phyloP scores from a whole-genome alignment of 2,113 vertebrate species.

The Varanus salvator region DNA sequence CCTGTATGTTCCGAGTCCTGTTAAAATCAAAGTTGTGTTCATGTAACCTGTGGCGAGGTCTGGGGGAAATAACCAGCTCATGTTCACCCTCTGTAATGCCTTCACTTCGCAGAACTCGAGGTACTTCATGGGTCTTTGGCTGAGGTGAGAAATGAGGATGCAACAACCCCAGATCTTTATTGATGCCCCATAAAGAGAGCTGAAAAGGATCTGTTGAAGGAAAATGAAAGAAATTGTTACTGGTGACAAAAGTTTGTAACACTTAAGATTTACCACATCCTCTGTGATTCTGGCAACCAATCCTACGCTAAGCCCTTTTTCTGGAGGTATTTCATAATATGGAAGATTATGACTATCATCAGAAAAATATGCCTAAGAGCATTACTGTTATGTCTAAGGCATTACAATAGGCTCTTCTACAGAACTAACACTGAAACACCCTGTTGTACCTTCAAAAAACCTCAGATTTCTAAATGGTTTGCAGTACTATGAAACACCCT shows the following conservation, averaged over 20 bases:
- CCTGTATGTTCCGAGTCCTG: conserved; percentile 74
- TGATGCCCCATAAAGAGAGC: conserved; percentile 72
- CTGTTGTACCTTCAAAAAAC: neutral
- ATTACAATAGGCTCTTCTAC: neutral
- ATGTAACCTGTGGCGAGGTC: conserved; percentile 50
- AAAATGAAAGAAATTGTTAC: conserved; percentile 36
- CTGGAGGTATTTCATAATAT: neutral
- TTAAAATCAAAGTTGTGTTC: conserved; percentile 66
- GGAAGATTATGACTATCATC: neutral
- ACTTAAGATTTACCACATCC: neutral
- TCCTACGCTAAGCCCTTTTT: neutral
- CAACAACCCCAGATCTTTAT: conserved; percentile 63
- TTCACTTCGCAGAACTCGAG: neutral
- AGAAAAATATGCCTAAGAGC: neutral
- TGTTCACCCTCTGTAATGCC: neutral
- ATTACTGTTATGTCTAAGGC: neutral
- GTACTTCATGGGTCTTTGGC: conserved; percentile 55
- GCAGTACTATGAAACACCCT: conserved; percentile 13
- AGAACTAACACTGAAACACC: neutral
- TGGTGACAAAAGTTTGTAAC: neutral
- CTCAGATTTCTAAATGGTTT: neutral
- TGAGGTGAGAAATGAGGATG: conserved; percentile 64
- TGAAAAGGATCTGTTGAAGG: conserved; percentile 72
- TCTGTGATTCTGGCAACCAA: rapidly evolving
- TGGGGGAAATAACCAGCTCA: conserved; percentile 45